phyloP scores from a whole-genome alignment of 2,888 invertebrate genomes.

The Scaptomyza tumidula region DNA sequence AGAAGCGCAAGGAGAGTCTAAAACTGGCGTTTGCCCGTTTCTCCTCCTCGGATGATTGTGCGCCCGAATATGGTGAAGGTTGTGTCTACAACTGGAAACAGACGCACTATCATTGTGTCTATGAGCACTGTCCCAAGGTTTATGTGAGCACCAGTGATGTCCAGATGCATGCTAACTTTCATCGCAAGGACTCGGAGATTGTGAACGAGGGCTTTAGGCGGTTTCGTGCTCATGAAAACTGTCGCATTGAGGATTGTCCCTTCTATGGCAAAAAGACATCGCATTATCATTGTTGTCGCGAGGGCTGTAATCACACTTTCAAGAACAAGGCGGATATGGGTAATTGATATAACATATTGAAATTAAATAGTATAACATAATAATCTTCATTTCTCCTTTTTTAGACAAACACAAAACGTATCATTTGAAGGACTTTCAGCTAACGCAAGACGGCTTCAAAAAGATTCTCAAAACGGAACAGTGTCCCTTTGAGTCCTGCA shows the following conservation, averaged over 20 bases:
- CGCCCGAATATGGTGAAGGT: conserved; percentile 90
- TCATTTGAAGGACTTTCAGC: conserved; percentile 98
- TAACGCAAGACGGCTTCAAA: conserved; percentile 98
- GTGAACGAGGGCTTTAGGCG: conserved; percentile 99
- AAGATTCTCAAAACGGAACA: conserved; percentile 99
- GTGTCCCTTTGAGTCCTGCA: conserved; percentile 95
- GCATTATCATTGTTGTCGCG: conserved; percentile 97
- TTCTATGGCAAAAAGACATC: conserved; percentile 98
- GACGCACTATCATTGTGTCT: conserved; percentile 94
- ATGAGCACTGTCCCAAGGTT: conserved; percentile 96
- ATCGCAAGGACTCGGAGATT: conserved; percentile 98
- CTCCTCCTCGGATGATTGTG: conserved; percentile 97
- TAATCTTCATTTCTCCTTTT: not conserved
- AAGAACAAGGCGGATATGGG: conserved; percentile 99
- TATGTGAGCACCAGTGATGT: conserved; percentile 99
- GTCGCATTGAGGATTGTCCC: conserved; percentile 94
- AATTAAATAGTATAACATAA: not conserved
- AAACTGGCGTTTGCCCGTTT: conserved; percentile 94
- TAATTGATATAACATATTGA: conserved; percentile 85
- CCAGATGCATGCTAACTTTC: conserved; percentile 99
- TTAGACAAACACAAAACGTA: conserved; percentile 99
- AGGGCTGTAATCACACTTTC: conserved; percentile 97
- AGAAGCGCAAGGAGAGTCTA: conserved; percentile 97
- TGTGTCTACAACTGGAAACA: conserved; percentile 93
- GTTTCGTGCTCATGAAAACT: conserved; percentile 97